These are phyloP conservation scores for Enteromius unitaeniatus DNA, from an alignment of 2,797 vertebrate species.

Conservation along the genomic window DNA sequence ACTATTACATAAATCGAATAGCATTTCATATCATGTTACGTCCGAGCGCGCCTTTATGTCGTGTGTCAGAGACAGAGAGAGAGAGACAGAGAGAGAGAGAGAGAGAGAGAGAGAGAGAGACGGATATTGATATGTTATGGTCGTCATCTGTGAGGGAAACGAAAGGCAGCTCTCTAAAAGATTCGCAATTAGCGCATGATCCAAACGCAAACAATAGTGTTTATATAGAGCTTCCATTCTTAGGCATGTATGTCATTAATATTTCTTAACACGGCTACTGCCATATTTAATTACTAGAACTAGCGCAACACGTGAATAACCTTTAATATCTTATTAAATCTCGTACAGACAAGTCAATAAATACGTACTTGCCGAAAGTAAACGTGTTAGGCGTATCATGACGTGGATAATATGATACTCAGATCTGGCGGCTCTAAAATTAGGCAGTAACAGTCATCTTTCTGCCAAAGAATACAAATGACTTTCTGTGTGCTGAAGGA, in stretches of 20 bases:
- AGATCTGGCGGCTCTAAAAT: neutral
- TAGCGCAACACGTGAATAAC: conserved; percentile 11
- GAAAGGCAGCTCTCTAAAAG: neutral
- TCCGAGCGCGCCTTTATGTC: neutral
- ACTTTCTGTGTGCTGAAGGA: neutral
- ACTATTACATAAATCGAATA: neutral
- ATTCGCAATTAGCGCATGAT: conserved; percentile 13
- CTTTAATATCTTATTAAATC: conserved; percentile 23
- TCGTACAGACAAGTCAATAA: neutral
- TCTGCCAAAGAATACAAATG: neutral
- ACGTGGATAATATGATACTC: neutral
- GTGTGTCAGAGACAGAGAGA: neutral
- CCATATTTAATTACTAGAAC: neutral
- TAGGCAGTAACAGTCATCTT: neutral
- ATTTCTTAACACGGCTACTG: conserved; percentile 1
- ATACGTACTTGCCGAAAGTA: neutral
- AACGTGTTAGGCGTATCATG: neutral
- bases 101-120: conserved; percentile 1
- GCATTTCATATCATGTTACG: neutral
- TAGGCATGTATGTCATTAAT: neutral
- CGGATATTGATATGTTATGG: neutral
- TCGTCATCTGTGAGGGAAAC: conserved; percentile 15
- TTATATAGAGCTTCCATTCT: neutral
- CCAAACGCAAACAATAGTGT: neutral
- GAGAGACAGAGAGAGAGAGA: conserved; percentile 13